A percentile compares a stretch with the other conserved stretches of the same genome.
Conservation (phyloP, 2,113 vertebrate species). For the Hassar affinis region DNA sequence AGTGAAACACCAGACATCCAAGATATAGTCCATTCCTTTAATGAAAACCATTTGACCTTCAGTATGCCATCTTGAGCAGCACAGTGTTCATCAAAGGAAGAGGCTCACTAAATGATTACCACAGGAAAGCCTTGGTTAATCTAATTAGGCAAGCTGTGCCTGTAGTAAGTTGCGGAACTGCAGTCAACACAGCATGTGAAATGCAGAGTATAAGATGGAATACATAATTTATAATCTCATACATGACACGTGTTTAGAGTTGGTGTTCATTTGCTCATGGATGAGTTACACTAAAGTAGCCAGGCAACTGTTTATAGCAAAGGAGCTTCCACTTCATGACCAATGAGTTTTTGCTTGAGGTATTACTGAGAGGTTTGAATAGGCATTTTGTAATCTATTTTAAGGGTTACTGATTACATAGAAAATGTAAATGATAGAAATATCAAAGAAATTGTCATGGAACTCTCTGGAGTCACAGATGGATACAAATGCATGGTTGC, state of each 20-base stretch:
- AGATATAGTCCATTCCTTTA: conserved; percentile 41
- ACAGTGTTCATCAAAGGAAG: conserved; percentile 70
- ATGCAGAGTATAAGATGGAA: not conserved
- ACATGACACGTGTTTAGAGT: no score
- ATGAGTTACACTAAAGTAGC: not conserved
- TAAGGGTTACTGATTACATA: not conserved
- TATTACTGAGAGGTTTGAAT: not conserved
- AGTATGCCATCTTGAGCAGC: conserved; percentile 64
- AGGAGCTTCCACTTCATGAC: not conserved
- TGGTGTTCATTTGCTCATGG: conserved; percentile 12
- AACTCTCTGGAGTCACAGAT: no score
- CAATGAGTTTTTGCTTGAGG: not conserved
- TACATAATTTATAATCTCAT: not conserved
- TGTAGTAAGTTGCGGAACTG: conserved; percentile 57
- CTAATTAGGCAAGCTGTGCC: conserved; percentile 83
- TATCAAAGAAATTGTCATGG: not conserved
- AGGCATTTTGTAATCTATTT: not conserved
- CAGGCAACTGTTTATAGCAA: not conserved
- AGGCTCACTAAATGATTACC: conserved; percentile 84
- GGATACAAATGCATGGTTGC: no score
- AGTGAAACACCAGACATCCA: not conserved
- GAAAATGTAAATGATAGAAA: not conserved
- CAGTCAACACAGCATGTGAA: conserved; percentile 14
- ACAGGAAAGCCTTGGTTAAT: conserved; percentile 86
- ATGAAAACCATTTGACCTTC: conserved; percentile 74